Evolutionary conservation across 2,113 vertebrate species (phyloP).

Genomic region (Callocephalon fimbriatum): DNA sequence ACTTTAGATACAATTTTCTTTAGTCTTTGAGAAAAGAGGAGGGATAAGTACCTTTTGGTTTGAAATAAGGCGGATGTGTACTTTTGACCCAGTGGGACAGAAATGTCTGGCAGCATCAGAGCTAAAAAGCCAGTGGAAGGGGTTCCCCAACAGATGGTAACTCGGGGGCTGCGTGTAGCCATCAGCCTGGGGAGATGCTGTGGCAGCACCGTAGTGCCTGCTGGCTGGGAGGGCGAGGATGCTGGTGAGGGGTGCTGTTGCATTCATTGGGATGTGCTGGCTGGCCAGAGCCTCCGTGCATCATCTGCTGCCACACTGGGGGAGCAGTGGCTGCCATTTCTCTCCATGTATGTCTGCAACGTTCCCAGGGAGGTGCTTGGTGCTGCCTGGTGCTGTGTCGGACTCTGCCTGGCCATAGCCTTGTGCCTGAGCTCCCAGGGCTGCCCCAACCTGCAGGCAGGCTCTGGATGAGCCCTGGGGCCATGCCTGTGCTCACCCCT

Average conservation of each 20-base stretch:
- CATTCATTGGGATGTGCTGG: background rate
- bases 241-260: background rate
- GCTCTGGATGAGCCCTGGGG: background rate
- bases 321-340: background rate
- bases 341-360: background rate
- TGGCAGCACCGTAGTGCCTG: slow-evolving; percentile 2
- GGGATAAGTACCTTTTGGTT: background rate
- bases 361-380: background rate
- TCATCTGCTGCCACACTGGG: background rate
- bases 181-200: background rate
- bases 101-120: background rate
- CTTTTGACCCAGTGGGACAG: background rate
- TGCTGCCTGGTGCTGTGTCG: background rate
- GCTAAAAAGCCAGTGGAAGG: background rate
- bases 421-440: background rate
- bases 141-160: background rate
- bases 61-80: background rate
- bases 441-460: slow-evolving; percentile 42
- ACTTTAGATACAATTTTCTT: background rate
- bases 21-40: background rate
- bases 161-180: accelerated
- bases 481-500: background rate
- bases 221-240: background rate
- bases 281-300: background rate
- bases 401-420: background rate